Evolutionary conservation across 2,113 vertebrate genomes (phyloP).

Genomic region (Proteles cristata): DNA sequence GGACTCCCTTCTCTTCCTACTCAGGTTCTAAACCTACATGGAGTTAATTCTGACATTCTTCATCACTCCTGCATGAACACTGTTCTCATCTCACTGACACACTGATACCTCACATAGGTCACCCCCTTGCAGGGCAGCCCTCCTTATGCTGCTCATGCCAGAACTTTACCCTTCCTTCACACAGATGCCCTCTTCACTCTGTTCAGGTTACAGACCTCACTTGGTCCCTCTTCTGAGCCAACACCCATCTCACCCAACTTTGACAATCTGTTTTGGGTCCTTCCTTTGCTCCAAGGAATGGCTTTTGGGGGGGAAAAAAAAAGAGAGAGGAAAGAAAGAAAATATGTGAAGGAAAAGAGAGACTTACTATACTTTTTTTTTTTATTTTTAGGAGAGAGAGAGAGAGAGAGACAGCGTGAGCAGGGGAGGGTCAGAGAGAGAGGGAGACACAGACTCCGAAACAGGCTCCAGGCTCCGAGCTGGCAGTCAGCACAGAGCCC

Average conservation of each 20-base stretch:
- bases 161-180: background rate
- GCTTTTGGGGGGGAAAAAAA: background rate
- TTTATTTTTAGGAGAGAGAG: too few relatives aligned
- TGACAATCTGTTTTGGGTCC: background rate
- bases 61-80: background rate
- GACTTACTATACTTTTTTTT: background rate
- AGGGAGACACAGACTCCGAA: too few relatives aligned
- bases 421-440: too few relatives aligned
- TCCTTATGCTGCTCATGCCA: background rate
- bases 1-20: background rate
- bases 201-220: background rate
- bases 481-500: too few relatives aligned
- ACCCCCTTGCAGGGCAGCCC: background rate
- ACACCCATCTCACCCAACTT: background rate
- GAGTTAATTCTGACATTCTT: background rate
- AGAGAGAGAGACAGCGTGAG: too few relatives aligned
- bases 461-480: too few relatives aligned
- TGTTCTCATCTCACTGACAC: background rate
- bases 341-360: background rate
- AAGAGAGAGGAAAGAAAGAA: background rate
- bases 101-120: background rate
- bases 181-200: background rate
- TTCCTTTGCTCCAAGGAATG: background rate
- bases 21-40: background rate
- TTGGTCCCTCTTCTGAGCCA: background rate